Conservation (phyloP, 2,113 vertebrate genomes). For the Mormoops blainvillei region DNA sequence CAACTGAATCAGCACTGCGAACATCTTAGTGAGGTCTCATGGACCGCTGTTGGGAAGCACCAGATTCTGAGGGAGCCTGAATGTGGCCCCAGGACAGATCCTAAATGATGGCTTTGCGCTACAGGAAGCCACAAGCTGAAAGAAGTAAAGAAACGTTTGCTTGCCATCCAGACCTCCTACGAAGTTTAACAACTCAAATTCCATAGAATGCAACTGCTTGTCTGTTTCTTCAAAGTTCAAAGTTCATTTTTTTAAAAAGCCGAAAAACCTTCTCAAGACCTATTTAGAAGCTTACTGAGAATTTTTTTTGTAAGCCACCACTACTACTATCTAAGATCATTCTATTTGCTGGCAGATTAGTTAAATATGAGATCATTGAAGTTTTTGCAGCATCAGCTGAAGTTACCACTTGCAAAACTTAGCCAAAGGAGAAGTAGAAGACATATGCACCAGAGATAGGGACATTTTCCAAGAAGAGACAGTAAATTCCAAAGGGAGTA, state of each 20-base stretch:
- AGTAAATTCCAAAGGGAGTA: background rate
- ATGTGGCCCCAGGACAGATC: background rate
- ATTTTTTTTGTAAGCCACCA: background rate
- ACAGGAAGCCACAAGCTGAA: background rate
- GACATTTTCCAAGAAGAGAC: background rate
- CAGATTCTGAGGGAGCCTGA: background rate
- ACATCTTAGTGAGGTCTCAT: background rate
- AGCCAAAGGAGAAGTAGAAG: background rate
- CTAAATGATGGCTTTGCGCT: background rate
- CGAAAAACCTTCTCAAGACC: background rate
- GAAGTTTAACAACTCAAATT: background rate
- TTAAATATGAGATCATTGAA: background rate
- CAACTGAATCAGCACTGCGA: background rate
- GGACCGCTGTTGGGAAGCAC: background rate
- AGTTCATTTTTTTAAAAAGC: background rate
- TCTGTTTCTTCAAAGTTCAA: slow-evolving; percentile 6
- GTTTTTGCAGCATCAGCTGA: slow-evolving; percentile 10
- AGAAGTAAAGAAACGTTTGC: background rate
- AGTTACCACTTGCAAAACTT: background rate
- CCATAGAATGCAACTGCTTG: background rate
- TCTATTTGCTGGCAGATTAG: background rate
- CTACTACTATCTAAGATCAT: background rate
- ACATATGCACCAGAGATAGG: background rate
- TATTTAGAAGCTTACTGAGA: no score
- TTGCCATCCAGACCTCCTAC: background rate